Evolutionary conservation across 2,113 vertebrate genomes (phyloP), one percentile per base, ranked within the genome.

Genomic region (Gnathonemus longibarbis): DNA sequence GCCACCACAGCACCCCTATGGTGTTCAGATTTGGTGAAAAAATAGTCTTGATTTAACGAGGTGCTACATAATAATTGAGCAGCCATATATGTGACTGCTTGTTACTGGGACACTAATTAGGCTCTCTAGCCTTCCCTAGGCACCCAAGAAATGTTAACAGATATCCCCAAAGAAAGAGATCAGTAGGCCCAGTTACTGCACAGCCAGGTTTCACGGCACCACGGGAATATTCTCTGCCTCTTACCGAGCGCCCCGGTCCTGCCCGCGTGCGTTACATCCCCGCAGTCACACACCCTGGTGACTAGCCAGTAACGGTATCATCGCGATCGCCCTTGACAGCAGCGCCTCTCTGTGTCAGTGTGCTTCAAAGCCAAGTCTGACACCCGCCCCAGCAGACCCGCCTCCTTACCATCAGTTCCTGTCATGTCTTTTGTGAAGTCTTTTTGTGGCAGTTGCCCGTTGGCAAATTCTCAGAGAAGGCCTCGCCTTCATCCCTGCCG

Each of bases 301-400:
- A 87, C 50, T 53, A 31, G n/a, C 85, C 49, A 53, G 85, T 87
- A 31, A 17, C 17, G 15, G 50, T 87, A 39, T 87, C 85, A 35
- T 39, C 49, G 27, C n/a, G 27, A 87, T 87, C 48, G 48, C 46
- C 50, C 49, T 53, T 87, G 85, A 53, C 49, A 87, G 85, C 85
- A 39, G 85, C n/a, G 50, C 50, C 56, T 42, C 85, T 53, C 45
- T 39, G 49, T 87, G 85, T 53, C 85, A 87, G 85, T 87, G 6
- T 45, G 85, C 24, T 87, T 87, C 50, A 87, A 87, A 53, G 27
- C 85, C 49, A 87, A 53, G 85, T 87, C 49, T 53, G 85, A 87
- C 35, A 8, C 49, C 19, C 15, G 50, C 49, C 50, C 85, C 27
- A 50, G 50, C 50, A 53, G 48, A 11, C 49, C 85, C n/a, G 85